A percentile compares a stretch with the other conserved stretches of the same genome.
These are phyloP conservation scores for Conus ventricosus DNA, from an alignment of 1,140 invertebrate genomes.

Conservation along the genomic window DNA sequence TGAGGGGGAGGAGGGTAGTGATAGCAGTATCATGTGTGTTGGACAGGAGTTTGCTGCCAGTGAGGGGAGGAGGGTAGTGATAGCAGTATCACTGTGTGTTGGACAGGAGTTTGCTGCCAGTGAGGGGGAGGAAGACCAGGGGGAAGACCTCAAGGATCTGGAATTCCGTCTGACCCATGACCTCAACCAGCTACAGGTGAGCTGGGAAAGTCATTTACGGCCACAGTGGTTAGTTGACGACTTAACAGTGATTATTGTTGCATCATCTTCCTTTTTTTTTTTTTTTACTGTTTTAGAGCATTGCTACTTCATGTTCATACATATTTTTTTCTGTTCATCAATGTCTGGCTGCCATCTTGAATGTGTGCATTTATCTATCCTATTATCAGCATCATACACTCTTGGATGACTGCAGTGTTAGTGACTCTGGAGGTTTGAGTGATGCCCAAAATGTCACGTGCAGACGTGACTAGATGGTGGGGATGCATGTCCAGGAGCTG, in stretches of 20 bases:
- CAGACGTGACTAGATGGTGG: too few species aligned
- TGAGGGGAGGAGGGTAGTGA: slow-evolving; percentile 74
- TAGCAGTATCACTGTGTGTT: slow-evolving; percentile 10
- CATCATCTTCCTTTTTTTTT: background rate
- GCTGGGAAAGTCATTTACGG: background rate
- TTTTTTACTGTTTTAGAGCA: background rate
- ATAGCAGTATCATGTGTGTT: slow-evolving; percentile 7
- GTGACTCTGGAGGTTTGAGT: too few species aligned
- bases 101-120: slow-evolving; percentile 65
- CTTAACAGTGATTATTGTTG: too few species aligned
- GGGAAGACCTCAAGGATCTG: slow-evolving; percentile 90
- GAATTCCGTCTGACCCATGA: slow-evolving; percentile 84
- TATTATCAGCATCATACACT: too few species aligned
- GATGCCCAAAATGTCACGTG: too few species aligned
- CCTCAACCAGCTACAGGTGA: slow-evolving; percentile 69
- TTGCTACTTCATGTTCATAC: too few species aligned
- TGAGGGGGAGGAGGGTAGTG: slow-evolving; percentile 75
- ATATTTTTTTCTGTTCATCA: too few species aligned
- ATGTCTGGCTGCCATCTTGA: too few species aligned
- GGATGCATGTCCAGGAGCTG: too few species aligned
- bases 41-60: slow-evolving; percentile 65
- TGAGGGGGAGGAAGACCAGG: slow-evolving; percentile 76
- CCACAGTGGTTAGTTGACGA: too few species aligned
- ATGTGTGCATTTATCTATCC: too few species aligned
- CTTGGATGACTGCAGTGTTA: too few species aligned